Base-by-base conservation (phyloP, 2,888 invertebrate genomes). In the Schizotus pectinicornis region DNA sequence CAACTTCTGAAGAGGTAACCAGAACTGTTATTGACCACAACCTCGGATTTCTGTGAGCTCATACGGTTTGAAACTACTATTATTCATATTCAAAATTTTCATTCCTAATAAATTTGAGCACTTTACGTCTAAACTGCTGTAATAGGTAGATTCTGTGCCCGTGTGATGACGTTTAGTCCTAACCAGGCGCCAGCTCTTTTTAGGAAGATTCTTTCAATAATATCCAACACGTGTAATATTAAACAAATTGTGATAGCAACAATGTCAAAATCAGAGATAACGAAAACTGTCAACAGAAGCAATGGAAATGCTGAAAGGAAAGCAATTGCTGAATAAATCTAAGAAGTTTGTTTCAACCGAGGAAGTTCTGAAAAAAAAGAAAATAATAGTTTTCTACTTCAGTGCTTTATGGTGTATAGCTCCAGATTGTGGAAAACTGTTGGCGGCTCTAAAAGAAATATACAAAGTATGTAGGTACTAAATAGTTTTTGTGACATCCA, bases 361-460 rank as follows among this genome's bases (percentile, higher is more conserved):
- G 12, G 60, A 67, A 7, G 64, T 63, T 3, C 55, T 73, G 2
- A 56, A 61, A 50, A 58, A 67, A 14, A 67, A 65, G 49, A 61
- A 65, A 14, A 63, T 70, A 3, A 59, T 73, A 1, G 50, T 68
- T 12, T 73, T 69, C 30, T 71, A 67, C 37, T 75, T 74, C 55
- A 66, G 68, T 6, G 69, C 72, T 1, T 56, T 67, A 1, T 65
- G 66, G 65, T 68, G 70, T 38, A 11, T 41, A 12, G 50, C 65
- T 0, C 31, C 49, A 6, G 45, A 45, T 3, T 70, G 69, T 47
- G 59, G 56, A 42, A 35, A 56, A 8, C 50, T 74, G n/a, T 61
- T 73, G 35, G 63, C 66, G 43, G 62, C 63, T 56, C 42, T 75
- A 3, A 71, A 66, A 56, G 53, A 56, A 13, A 53, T 75, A 6